Conservation (phyloP, 2,113 vertebrate species). For the Ornithorhynchus anatinus region DNA sequence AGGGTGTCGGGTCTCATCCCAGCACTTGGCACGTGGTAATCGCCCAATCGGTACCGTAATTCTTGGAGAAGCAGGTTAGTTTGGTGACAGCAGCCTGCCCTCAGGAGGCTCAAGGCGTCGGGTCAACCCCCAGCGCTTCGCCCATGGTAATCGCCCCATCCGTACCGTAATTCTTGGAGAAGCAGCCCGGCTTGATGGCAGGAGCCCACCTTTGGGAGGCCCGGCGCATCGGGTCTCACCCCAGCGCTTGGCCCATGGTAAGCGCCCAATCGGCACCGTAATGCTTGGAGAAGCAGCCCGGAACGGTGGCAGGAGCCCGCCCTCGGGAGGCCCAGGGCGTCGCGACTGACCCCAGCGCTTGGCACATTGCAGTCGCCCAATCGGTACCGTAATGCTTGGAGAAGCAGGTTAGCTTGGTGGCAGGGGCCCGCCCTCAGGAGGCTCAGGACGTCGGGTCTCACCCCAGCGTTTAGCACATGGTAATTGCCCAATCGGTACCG, state of each 20-base stretch:
- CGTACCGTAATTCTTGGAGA: constrained; percentile 66
- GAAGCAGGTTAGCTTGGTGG: background rate
- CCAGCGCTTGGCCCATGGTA: background rate
- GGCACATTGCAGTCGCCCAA: background rate
- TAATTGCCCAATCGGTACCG: background rate
- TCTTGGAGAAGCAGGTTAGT: background rate
- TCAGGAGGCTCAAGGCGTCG: no score
- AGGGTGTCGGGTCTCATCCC: no score
- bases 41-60: background rate
- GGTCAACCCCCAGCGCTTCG: no score
- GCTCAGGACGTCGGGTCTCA: background rate
- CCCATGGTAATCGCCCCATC: no score
- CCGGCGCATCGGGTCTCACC: fast-evolving
- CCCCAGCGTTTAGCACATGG: background rate
- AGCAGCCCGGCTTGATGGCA: background rate
- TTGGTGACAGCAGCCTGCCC: no score
- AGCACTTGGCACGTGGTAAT: no score
- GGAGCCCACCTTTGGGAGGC: no score
- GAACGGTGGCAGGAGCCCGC: fast-evolving
- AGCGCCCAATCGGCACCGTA: background rate
- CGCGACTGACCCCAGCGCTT: fast-evolving
- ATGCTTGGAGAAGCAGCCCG: background rate
- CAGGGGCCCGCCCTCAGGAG: no score
- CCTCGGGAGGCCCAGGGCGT: no score
- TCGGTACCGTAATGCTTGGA: background rate